A percentile compares a stretch with the other conserved stretches of the same genome.
Evolutionary conservation across 1,140 invertebrate species (phyloP).

Genomic region (Drosophila mojavensis): DNA sequence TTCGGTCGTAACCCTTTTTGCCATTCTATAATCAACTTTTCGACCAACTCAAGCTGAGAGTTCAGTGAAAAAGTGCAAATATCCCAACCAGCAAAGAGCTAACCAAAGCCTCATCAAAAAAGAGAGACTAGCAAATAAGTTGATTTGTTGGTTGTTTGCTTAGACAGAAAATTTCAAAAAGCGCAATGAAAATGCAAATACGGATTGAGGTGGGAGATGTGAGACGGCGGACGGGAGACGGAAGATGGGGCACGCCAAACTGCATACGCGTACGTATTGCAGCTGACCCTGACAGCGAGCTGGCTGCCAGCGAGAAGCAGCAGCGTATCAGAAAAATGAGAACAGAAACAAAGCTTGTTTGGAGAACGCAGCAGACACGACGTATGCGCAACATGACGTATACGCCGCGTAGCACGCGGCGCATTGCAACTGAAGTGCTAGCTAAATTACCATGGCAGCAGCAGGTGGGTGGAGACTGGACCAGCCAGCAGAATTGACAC

Average conservation of each 20-base stretch:
- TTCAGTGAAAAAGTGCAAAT: slow-evolving; percentile 3
- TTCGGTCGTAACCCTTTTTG: slow-evolving; percentile 15
- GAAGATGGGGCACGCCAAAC: no score
- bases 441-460: slow-evolving; percentile 50
- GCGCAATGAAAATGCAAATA: slow-evolving; percentile 60
- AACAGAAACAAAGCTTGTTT: slow-evolving; percentile 29
- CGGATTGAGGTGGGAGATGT: background rate
- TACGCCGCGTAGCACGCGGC: slow-evolving; percentile 44
- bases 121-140: slow-evolving; percentile 61
- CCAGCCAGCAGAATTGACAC: slow-evolving; percentile 13
- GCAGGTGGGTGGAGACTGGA: slow-evolving; percentile 48
- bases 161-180: slow-evolving; percentile 71
- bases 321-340: slow-evolving; percentile 15
- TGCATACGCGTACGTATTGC: background rate
- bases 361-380: slow-evolving; percentile 28
- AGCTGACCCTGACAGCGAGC: slow-evolving; percentile 2
- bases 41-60: slow-evolving; percentile 55
- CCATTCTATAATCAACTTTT: slow-evolving; percentile 41
- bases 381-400: slow-evolving; percentile 67
- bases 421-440: slow-evolving; percentile 10
- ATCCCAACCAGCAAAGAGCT: slow-evolving; percentile 21
- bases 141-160: slow-evolving; percentile 78
- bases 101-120: slow-evolving; percentile 17
- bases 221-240: no score
- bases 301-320: slow-evolving; percentile 13